phyloP scores from a whole-genome alignment of 2,888 invertebrate species.

The Cactoblastis cactorum region DNA sequence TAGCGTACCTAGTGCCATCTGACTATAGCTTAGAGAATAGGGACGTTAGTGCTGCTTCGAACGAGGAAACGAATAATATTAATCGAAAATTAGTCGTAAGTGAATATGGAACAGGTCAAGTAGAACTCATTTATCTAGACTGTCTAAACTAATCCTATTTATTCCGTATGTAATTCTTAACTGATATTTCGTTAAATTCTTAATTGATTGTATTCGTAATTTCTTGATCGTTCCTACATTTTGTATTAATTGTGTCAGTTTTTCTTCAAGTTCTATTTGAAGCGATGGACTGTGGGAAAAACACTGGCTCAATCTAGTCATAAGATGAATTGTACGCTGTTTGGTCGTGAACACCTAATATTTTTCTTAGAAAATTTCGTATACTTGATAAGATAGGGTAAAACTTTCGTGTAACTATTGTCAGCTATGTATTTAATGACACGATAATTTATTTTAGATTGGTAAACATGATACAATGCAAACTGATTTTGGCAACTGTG shows the following conservation, averaged over 20 bases:
- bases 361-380: slow-evolving; percentile 62
- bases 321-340: slow-evolving; percentile 75
- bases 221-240: slow-evolving; percentile 70
- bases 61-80: slow-evolving; percentile 71
- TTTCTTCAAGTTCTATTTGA: slow-evolving; percentile 57
- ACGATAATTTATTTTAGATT: slow-evolving; percentile 49
- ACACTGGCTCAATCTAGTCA: slow-evolving; percentile 79
- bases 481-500: slow-evolving; percentile 52
- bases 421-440: slow-evolving; percentile 42
- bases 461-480: slow-evolving; percentile 48
- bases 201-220: too few species aligned
- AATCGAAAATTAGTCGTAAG: slow-evolving; percentile 70
- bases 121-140: slow-evolving; percentile 46
- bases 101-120: slow-evolving; percentile 52
- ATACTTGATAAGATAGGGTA: slow-evolving; percentile 52
- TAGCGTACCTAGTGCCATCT: slow-evolving; percentile 72
- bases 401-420: slow-evolving; percentile 53
- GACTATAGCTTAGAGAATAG: slow-evolving; percentile 72
- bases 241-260: slow-evolving; percentile 72
- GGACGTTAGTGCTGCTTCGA: slow-evolving; percentile 66
- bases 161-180: slow-evolving; percentile 29
- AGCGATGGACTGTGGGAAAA: slow-evolving; percentile 55
- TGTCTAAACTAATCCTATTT: slow-evolving; percentile 40
- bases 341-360: slow-evolving; percentile 59
- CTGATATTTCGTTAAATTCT: slow-evolving; percentile 47